These are phyloP conservation scores for Mantis religiosa DNA, from an alignment of 2,888 invertebrate species.

Conservation along the genomic window DNA sequence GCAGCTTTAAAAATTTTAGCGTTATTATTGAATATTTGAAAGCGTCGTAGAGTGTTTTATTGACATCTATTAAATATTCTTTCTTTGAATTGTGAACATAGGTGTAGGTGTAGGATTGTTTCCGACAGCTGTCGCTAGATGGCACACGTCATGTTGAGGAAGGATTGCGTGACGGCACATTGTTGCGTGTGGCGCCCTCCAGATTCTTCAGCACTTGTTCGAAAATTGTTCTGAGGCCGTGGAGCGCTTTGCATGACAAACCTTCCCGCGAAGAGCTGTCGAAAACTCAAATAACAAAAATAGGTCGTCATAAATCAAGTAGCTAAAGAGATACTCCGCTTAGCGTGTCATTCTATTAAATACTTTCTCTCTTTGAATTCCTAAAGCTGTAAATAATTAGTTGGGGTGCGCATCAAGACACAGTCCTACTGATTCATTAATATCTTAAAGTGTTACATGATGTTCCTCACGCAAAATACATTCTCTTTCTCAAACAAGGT, in stretches of 20 bases:
- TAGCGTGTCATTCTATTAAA: background rate
- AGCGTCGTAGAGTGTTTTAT: background rate
- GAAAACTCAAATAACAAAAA: constrained; percentile 11
- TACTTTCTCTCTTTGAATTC: background rate
- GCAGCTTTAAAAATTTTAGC: background rate
- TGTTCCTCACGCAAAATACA: too few species aligned
- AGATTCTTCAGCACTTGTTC: constrained; percentile 14
- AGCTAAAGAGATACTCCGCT: background rate
- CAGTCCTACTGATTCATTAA: background rate
- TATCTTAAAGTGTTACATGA: background rate
- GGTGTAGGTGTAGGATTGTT: too few species aligned
- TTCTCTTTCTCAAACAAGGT: background rate
- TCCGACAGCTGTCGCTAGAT: background rate
- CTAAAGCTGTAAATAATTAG: background rate
- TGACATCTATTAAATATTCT: background rate
- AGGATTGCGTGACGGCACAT: constrained; percentile 3
- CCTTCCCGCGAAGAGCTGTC: constrained; percentile 1
- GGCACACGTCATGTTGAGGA: background rate
- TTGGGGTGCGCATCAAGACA: background rate
- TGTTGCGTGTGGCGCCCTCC: constrained; percentile 10
- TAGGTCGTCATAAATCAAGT: background rate
- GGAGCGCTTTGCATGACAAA: constrained; percentile 21
- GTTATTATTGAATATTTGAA: background rate
- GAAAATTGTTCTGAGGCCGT: background rate
- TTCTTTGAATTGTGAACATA: background rate